A percentile compares a stretch with the other conserved stretches of the same genome.
Conservation (phyloP, 2,888 invertebrate genomes). For the Tetanocera ferruginea region DNA sequence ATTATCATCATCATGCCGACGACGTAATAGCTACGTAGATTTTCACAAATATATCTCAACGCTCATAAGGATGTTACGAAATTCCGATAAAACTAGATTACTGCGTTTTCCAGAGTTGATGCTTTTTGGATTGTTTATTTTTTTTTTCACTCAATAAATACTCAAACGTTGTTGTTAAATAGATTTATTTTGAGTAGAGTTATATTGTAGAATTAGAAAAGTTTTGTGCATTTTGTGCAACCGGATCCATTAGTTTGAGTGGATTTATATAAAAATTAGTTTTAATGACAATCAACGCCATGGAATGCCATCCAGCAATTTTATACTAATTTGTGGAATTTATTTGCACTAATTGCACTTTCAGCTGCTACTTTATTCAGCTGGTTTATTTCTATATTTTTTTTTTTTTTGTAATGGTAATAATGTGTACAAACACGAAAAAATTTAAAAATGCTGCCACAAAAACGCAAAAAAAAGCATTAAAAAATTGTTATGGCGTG, state of each 20-base stretch:
- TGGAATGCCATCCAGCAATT: conserved; percentile 28
- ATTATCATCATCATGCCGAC: conserved; percentile 18
- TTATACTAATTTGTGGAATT: conserved; percentile 34
- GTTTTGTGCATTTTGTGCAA: background rate
- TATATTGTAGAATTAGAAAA: background rate
- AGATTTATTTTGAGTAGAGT: background rate
- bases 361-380: conserved; percentile 1
- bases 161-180: background rate
- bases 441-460: background rate
- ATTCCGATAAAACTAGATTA: conserved; percentile 33
- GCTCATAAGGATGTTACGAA: conserved; percentile 22
- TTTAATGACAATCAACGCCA: conserved; percentile 25
- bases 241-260: conserved; percentile 17
- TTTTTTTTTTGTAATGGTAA: background rate
- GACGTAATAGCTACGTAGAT: background rate
- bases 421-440: background rate
- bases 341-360: conserved; percentile 35
- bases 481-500: conserved; percentile 22
- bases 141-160: background rate
- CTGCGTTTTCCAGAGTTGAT: background rate
- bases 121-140: background rate
- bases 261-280: conserved; percentile 15
- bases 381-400: background rate
- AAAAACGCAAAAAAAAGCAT: background rate
- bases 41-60: background rate